These are phyloP conservation scores for Cloeon dipterum DNA, from an alignment of 2,888 invertebrate species.

Conservation along the genomic window DNA sequence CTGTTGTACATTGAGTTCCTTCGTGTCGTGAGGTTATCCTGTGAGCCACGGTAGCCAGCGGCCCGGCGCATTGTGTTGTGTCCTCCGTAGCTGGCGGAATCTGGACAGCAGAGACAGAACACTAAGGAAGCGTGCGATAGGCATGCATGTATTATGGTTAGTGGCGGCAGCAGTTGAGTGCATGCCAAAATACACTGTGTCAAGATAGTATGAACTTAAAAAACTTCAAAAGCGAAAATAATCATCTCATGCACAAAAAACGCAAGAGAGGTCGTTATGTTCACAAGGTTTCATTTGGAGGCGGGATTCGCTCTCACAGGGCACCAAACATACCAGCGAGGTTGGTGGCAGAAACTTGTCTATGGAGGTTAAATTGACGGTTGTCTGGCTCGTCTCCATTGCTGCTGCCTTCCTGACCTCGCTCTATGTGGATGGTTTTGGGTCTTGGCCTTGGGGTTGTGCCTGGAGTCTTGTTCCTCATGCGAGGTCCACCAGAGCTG, in stretches of 20 bases:
- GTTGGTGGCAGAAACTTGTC: slow-evolving; percentile 47
- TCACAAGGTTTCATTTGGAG: neutral
- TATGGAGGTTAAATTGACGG: no score
- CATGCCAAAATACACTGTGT: neutral
- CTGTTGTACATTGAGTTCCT: slow-evolving; percentile 1
- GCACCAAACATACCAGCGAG: slow-evolving; percentile 44
- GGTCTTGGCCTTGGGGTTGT: slow-evolving; percentile 43
- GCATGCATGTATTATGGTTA: no score
- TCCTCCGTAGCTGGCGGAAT: neutral
- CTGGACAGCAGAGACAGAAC: no score
- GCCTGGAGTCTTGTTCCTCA: slow-evolving; percentile 31
- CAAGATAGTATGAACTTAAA: neutral
- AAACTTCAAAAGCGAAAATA: no score
- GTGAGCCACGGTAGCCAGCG: slow-evolving; percentile 65
- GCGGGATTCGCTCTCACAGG: neutral
- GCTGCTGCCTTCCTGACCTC: slow-evolving; percentile 27
- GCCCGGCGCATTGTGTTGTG: slow-evolving; percentile 40
- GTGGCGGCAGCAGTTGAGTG: neutral
- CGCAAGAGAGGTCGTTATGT: neutral
- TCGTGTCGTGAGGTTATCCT: slow-evolving; percentile 48
- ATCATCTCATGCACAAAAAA: neutral
- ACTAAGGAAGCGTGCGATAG: no score
- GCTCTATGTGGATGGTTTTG: slow-evolving; percentile 78
- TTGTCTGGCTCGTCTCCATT: neutral
- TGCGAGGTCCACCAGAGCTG: slow-evolving; percentile 7